phyloP scores from a whole-genome alignment of 92 coral and sea anemone species.

The Pocillopora grandis region DNA sequence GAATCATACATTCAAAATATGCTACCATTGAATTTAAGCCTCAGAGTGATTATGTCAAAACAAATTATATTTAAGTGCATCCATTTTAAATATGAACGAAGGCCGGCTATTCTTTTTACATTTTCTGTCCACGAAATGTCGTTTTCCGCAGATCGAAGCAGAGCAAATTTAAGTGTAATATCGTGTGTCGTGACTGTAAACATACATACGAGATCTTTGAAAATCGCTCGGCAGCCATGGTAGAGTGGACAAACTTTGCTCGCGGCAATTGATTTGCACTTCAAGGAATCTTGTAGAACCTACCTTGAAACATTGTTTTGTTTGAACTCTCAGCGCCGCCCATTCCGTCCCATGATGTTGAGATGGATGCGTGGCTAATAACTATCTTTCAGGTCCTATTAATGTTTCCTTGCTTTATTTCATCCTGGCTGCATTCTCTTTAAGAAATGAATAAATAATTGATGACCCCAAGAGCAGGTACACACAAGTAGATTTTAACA shows the following conservation, averaged over 20 bases:
- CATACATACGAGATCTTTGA: neutral
- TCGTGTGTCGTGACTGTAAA: neutral
- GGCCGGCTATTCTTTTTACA: neutral
- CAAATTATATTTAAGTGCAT: neutral
- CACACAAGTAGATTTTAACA: constrained; percentile 41
- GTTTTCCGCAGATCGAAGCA: neutral
- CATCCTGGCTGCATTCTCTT: constrained; percentile 10
- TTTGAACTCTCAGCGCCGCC: constrained; percentile 60
- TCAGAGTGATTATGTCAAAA: neutral
- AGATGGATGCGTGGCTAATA: neutral
- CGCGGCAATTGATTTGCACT: neutral
- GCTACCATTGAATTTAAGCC: neutral
- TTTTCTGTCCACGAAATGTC: neutral
- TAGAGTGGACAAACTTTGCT: neutral
- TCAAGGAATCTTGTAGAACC: neutral
- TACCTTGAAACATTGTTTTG: constrained; percentile 78
- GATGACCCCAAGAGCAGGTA: constrained; percentile 39
- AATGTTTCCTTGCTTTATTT: constrained; percentile 30
- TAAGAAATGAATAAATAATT: constrained; percentile 39
- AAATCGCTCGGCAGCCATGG: neutral
- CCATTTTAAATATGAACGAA: neutral
- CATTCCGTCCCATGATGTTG: constrained; percentile 65
- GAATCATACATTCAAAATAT: neutral
- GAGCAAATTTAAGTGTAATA: neutral
- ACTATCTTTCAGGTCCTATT: constrained; percentile 23